Conservation (phyloP, 2,797 vertebrate genomes). For the Enoplosus armatus region DNA sequence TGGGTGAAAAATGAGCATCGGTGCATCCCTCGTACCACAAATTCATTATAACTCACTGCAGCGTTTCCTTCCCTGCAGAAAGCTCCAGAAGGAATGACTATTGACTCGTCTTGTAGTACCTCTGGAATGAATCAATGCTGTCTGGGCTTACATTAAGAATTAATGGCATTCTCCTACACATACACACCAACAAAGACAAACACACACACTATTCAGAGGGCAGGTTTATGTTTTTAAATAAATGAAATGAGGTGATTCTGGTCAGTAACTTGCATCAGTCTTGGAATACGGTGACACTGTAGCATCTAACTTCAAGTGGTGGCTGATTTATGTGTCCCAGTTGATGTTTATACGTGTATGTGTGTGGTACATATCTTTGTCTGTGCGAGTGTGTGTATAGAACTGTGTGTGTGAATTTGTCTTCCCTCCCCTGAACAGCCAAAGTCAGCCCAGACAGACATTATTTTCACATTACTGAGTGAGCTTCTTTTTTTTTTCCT, state of each 20-base stretch:
- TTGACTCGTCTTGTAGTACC: conserved; percentile 70
- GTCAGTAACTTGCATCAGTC: conserved; percentile 62
- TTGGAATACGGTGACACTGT: conserved; percentile 36
- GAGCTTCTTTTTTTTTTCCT: conserved; percentile 66
- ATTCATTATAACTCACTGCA: conserved; percentile 64
- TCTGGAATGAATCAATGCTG: conserved; percentile 77
- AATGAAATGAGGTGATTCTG: conserved; percentile 71
- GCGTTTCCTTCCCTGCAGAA: conserved; percentile 63
- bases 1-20: conserved; percentile 57
- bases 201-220: conserved; percentile 66
- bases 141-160: conserved; percentile 78
- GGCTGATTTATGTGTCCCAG: conserved; percentile 51
- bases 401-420: conserved; percentile 60
- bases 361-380: conserved; percentile 38
- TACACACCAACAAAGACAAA: conserved; percentile 65
- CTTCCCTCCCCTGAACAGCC: conserved; percentile 57
- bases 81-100: conserved; percentile 71
- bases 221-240: conserved; percentile 64
- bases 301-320: conserved; percentile 62
- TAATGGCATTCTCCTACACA: conserved; percentile 61
- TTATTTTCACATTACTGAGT: conserved; percentile 82
- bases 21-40: conserved; percentile 71
- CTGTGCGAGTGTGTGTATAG: conserved; percentile 26
- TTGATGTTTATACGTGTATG: conserved; percentile 37
- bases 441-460: conserved; percentile 78